Percentiles rank a stretch among this genome's conserved stretches.
phyloP scores from a whole-genome alignment of 2,888 invertebrate species.

The Sinelater perroti region DNA sequence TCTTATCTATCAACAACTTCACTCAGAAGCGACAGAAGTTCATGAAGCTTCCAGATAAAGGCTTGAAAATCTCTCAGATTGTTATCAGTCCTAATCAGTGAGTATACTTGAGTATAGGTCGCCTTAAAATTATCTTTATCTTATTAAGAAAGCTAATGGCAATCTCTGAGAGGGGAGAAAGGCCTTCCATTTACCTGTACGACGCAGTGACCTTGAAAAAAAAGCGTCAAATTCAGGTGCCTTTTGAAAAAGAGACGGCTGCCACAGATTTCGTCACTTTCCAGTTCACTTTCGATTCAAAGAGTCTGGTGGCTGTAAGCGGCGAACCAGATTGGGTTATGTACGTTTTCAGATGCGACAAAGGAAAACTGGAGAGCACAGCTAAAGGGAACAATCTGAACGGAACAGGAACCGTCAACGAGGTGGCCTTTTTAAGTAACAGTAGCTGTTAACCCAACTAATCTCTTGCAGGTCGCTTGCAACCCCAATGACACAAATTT shows the following conservation, averaged over 20 bases:
- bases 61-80: conserved; percentile 70
- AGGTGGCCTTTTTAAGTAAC: no score
- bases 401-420: conserved; percentile 72
- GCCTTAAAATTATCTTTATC: background rate
- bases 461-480: conserved; percentile 70
- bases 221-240: conserved; percentile 69
- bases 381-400: conserved; percentile 76
- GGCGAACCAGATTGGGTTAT: conserved; percentile 85
- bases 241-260: conserved; percentile 56
- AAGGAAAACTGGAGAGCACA: conserved; percentile 79
- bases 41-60: conserved; percentile 73
- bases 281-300: conserved; percentile 84
- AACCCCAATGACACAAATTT: conserved; percentile 82
- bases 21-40: conserved; percentile 76
- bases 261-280: conserved; percentile 75
- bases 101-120: conserved; percentile 44
- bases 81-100: conserved; percentile 75
- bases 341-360: conserved; percentile 84
- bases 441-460: background rate
- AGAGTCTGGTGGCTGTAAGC: conserved; percentile 80
- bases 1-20: conserved; percentile 78
- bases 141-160: conserved; percentile 71
- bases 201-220: conserved; percentile 75
- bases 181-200: conserved; percentile 75
- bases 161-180: conserved; percentile 70